These are phyloP conservation scores for Tinamus guttatus DNA, from an alignment of 2,113 vertebrate genomes.

Conservation along the genomic window DNA sequence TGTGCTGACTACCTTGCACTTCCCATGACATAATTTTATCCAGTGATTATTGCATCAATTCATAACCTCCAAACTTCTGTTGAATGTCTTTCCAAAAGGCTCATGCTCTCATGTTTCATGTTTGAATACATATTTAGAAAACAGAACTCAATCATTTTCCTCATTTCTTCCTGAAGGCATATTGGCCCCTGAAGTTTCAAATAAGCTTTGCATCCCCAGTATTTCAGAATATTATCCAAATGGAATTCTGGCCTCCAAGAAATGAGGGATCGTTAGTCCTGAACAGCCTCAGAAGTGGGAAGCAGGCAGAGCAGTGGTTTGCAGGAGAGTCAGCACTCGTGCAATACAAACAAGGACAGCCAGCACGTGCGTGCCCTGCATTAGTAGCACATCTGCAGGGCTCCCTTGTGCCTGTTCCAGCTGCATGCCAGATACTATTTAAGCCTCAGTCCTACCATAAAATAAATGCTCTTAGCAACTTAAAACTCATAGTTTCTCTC, in stretches of 20 bases:
- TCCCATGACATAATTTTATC: not conserved
- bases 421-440: rapidly evolving
- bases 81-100: not conserved
- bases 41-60: not conserved
- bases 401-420: not conserved
- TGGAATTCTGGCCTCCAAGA: not conserved
- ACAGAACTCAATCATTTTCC: not conserved
- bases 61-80: not conserved
- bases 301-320: not conserved
- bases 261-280: not conserved
- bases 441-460: not conserved
- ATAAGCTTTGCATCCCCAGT: rapidly evolving
- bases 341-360: not conserved
- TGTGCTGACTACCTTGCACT: not conserved
- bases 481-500: not conserved
- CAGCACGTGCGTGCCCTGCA: rapidly evolving
- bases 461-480: not conserved
- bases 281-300: not conserved
- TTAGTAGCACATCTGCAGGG: rapidly evolving
- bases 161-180: not conserved
- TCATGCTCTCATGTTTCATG: not conserved
- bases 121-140: not conserved
- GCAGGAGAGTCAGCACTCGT: not conserved
- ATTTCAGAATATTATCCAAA: not conserved
- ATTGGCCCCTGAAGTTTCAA: not conserved